Evolutionary conservation across 1,140 invertebrate genomes (phyloP), one percentile per base, ranked within the genome.

Genomic region (Leptonema lineaticorne): DNA sequence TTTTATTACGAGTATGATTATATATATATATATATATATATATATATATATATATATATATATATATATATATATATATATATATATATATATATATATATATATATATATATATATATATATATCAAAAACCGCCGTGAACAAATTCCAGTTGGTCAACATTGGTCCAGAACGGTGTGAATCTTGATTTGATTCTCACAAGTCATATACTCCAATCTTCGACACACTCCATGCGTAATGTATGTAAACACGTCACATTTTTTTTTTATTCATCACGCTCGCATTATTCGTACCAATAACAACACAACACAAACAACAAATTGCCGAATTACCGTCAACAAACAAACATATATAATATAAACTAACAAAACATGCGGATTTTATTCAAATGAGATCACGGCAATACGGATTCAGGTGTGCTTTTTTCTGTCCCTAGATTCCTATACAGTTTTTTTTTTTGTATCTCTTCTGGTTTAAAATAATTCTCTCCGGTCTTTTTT

Each of bases 151-250:
- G 7, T 16, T 26, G 37, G 24, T 64, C 33, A n/a, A 63, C n/a
- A 48, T 50, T 60, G 57, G 41, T 67, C 67, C 57, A 16, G 30
- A 66, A 63, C 56, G 75, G 76, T 76, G 75, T 79, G 78, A 78
- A 76, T 77, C 78, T 78, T 79, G 79, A 79, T 81, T 81, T 78
- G 77, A 79, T 79, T 80, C 78, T 78, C 78, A 80, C 79, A 80
- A 70, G 62, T 73, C 68, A 67, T 46, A 20, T 62, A 62, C 28
- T 33, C 20, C 29, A 37, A 16, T 16, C n/a, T 33, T 62, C 30
- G 9, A 62, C 24, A 58, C 56, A 58, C 56, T 62, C 37, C 58
- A 62, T 45, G 33, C 58, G 58, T 62, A 62, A 62, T n/a, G n/a
- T n/a, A 41, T 62, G 30, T 62, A 62, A 62, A 62, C 58, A 62